These are phyloP conservation scores for Poeciliopsis prolifica DNA, from an alignment of 2,113 vertebrate genomes.

Conservation along the genomic window DNA sequence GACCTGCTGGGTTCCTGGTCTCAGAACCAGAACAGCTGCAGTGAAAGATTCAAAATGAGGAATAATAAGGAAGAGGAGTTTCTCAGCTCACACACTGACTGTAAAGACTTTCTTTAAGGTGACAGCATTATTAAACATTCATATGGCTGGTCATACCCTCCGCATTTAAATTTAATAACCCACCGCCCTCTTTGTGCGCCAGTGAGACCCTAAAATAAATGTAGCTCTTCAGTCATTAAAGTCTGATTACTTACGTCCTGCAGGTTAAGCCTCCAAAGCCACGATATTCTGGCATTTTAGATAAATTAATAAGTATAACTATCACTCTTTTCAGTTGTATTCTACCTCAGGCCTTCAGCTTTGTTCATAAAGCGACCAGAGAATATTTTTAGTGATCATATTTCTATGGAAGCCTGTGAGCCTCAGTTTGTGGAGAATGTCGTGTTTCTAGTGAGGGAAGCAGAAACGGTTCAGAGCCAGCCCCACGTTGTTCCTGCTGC, in stretches of 20 bases:
- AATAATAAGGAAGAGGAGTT: no score
- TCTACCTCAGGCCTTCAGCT: slow-evolving; percentile 22
- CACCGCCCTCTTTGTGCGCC: slow-evolving; percentile 28
- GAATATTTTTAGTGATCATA: slow-evolving; percentile 38
- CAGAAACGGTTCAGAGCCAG: no score
- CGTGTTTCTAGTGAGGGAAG: no score
- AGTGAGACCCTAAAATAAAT: slow-evolving; percentile 23
- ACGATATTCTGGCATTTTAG: slow-evolving; percentile 10
- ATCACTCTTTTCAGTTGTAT: slow-evolving; percentile 25
- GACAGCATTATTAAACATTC: slow-evolving; percentile 32
- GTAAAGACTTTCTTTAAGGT: no score
- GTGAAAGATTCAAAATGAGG: no score
- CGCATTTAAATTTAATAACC: slow-evolving; percentile 23
- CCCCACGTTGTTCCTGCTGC: no score
- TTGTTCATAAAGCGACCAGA: slow-evolving; percentile 6
- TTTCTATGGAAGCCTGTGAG: no score
- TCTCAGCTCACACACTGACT: no score
- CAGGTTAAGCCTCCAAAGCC: slow-evolving; percentile 9
- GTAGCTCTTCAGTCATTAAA: slow-evolving; percentile 41
- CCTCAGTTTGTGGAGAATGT: no score
- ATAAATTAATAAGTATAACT: slow-evolving; percentile 41
- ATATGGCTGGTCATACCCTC: slow-evolving; percentile 26
- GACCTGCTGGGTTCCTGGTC: no score
- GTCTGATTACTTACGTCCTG: slow-evolving; percentile 10
- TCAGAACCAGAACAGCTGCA: no score